Base-by-base conservation (phyloP, 2,797 vertebrate genomes). In the Perodicticus potto region DNA sequence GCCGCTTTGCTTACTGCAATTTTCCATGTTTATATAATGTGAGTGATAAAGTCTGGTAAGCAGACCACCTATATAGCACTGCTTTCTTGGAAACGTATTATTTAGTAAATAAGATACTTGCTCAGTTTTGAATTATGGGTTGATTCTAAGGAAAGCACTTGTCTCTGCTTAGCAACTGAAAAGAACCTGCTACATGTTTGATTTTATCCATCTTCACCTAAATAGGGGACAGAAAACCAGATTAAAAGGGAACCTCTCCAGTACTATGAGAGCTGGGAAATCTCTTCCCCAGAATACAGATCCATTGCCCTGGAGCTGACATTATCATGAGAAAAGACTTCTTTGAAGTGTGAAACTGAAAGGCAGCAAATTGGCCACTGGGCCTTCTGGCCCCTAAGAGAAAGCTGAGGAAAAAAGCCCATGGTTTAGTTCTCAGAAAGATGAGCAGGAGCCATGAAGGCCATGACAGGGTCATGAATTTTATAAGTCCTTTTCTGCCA, bases 81-180 rank as follows among this genome's bases (percentile, higher is more conserved):
- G 9, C 86, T 86, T 74, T 86, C 89, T 74, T 45, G 25, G 14
- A 76, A 95, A 74, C 14, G 49, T 25, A 61, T 67, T 65, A 67
- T 55, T 53, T 77, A 67, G 87, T 89, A 65, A 76, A 45, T 63
- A 37, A 65, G 34, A 29, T 73, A 32, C 43, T 90, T 81, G 16
- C 32, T 87, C 25, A 34, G 45, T 74, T 86, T 67, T 91, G 32
- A 82, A 82, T 91, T 87, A 76, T 27, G 53, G 53, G 37, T 49
- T 78, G 86, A 84, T 61, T 89, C 72, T 70, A 89, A 77, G 72
- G 55, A 89, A 89, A 89, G 61, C n/a, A 74, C 37, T 57, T 87
- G 19, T 91, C 32, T 81, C 34, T 90, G 43, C 53, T 90, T n/a
- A 40, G 81, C n/a, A 78, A 85, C 53, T 53, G 55, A 70, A 90